These are phyloP conservation scores for Solenopsis fugax DNA, from an alignment of 1,140 invertebrate species.

Conservation along the genomic window DNA sequence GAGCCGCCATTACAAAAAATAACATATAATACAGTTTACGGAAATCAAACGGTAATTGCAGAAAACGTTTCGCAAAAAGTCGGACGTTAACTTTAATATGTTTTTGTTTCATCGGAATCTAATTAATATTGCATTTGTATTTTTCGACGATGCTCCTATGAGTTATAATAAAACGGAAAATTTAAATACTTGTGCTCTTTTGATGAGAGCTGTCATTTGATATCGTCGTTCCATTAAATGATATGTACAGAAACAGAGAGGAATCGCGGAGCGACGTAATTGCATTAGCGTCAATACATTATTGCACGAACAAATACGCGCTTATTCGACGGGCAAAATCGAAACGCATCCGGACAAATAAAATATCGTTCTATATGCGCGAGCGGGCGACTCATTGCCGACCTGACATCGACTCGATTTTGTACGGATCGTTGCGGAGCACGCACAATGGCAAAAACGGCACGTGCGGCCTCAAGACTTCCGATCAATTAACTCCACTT, in stretches of 20 bases:
- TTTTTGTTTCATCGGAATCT: slow-evolving; percentile 27
- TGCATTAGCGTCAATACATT: slow-evolving; percentile 38
- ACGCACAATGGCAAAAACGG: slow-evolving; percentile 77
- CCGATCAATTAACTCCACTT: slow-evolving; percentile 84
- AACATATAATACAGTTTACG: slow-evolving; percentile 2
- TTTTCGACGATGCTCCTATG: background rate
- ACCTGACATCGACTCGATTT: slow-evolving; percentile 69
- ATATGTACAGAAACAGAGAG: slow-evolving; percentile 26
- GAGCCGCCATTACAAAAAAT: slow-evolving; percentile 6
- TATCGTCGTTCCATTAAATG: slow-evolving; percentile 46
- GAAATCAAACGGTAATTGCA: slow-evolving; percentile 24
- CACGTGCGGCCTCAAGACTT: slow-evolving; percentile 83
- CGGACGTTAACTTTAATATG: background rate
- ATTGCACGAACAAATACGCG: slow-evolving; percentile 38
- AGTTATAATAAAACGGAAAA: slow-evolving; percentile 40
- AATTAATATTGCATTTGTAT: slow-evolving; percentile 47
- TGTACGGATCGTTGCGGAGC: slow-evolving; percentile 61
- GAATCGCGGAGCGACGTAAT: background rate
- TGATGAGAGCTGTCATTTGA: slow-evolving; percentile 16
- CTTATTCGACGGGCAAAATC: slow-evolving; percentile 43
- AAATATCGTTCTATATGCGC: slow-evolving; percentile 64
- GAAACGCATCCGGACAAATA: slow-evolving; percentile 65
- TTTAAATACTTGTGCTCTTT: slow-evolving; percentile 23
- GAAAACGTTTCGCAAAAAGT: slow-evolving; percentile 9
- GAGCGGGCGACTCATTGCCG: slow-evolving; percentile 61